Base-by-base conservation (phyloP, 1,140 invertebrate genomes). In the Theocolax elegans region DNA sequence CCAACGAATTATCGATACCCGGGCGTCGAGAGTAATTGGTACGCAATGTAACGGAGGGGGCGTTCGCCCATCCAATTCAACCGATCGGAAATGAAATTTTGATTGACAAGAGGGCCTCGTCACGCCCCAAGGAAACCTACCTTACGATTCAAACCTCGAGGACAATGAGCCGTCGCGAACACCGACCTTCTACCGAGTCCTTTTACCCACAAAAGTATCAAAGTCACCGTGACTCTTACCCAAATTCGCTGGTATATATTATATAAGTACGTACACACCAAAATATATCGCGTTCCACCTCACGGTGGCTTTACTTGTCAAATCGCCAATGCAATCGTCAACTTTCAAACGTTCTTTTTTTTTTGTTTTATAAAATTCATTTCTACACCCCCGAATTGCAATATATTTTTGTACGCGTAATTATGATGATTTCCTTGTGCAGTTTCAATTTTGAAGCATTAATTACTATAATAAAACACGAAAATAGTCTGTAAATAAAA, bases 21-120 rank as follows among this genome's bases (percentile, higher is more conserved):
- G 46, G 19, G 27, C n/a, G 27, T 27, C 9, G 9, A 25, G 48
- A 51, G 56, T 51, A 59, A 60, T 62, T 25, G 68, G 60, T 38
- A 44, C 56, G 48, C 38, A 38, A 67, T 53, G 42, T 56, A 59
- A 71, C 62, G 42, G 27, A 56, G 53, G 49, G 51, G 58, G 38
- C 59, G 31, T 56, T 63, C 72, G 69, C 68, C 64, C 71, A 65
- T 75, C 59, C 76, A 76, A 82, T 81, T 81, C 77, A 73, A 72
- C 67, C 56, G 71, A 78, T 78, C 74, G 79, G 80, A 77, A 81
- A 81, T 82, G 78, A 79, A 80, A 83, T 77, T 82, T 83, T 81
- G 77, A 81, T 81, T 76, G 77, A 67, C 77, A 76, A 76, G 72
- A 76, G 75, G 64, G 74, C 51, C 72, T 75, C 77, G 80, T 80